Conservation (phyloP, 2,797 vertebrate species). For the Sphaeramia orbicularis region DNA sequence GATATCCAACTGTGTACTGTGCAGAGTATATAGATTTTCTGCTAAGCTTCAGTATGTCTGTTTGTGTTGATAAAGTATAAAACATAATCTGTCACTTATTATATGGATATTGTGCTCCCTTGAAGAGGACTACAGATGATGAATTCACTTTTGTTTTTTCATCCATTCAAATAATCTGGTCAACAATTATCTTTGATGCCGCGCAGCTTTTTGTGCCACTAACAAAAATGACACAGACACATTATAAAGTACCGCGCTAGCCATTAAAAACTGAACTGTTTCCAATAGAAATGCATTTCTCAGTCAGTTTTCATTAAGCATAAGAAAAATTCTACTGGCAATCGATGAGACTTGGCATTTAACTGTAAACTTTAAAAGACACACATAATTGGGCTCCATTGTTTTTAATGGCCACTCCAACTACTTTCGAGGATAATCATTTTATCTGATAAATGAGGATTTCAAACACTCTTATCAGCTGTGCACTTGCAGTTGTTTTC, state of each 20-base stretch:
- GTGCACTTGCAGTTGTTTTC: constrained; percentile 80
- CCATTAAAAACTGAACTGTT: constrained; percentile 54
- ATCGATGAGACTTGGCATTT: constrained; percentile 82
- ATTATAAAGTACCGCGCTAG: constrained; percentile 44
- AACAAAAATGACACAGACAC: constrained; percentile 2
- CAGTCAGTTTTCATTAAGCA: constrained; percentile 59
- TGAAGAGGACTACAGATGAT: constrained; percentile 53
- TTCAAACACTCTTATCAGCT: constrained; percentile 86
- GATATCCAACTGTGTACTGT: constrained; percentile 76
- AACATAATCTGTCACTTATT: constrained; percentile 76
- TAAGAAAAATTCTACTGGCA: constrained; percentile 57
- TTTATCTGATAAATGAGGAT: constrained; percentile 88
- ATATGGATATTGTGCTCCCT: constrained; percentile 67
- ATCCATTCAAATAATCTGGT: constrained; percentile 67
- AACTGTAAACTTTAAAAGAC: constrained; percentile 79
- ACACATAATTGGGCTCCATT: constrained; percentile 76
- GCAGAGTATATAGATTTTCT: constrained; percentile 74
- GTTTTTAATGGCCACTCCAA: constrained; percentile 84
- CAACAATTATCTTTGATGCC: constrained; percentile 63
- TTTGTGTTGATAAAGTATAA: constrained; percentile 79
- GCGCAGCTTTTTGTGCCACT: constrained; percentile 34
- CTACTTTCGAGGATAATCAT: constrained; percentile 85
- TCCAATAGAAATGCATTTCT: constrained; percentile 36
- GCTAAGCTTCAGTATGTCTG: constrained; percentile 68
- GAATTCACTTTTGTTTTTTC: constrained; percentile 38